Percentiles rank a stretch among this genome's conserved stretches.
phyloP scores from a whole-genome alignment of 2,888 invertebrate species.

The Congeria kusceri region DNA sequence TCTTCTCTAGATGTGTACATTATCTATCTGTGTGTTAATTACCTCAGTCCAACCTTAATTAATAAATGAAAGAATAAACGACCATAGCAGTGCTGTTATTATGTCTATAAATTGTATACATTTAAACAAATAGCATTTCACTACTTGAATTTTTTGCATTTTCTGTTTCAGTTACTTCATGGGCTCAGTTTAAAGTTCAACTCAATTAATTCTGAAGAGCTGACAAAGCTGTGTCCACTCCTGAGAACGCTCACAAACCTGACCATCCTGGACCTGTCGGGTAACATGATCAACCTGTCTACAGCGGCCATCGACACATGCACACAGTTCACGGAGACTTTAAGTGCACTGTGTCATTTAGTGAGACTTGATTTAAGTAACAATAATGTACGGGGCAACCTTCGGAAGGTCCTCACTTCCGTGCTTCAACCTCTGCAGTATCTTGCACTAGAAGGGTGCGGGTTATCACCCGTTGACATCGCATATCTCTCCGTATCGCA shows the following conservation, averaged over 20 bases:
- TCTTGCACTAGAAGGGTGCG: constrained; percentile 79
- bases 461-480: constrained; percentile 76
- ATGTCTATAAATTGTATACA: too few species aligned
- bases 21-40: too few species aligned
- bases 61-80: too few species aligned
- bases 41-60: too few species aligned
- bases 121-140: neutral
- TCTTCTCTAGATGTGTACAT: too few species aligned
- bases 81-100: too few species aligned
- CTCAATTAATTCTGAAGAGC: constrained; percentile 75
- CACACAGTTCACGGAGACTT: constrained; percentile 65
- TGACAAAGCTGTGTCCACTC: constrained; percentile 74
- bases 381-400: constrained; percentile 77
- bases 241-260: constrained; percentile 74
- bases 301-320: constrained; percentile 66
- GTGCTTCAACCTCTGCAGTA: constrained; percentile 74
- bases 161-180: constrained; percentile 73
- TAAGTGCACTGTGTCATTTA: constrained; percentile 70
- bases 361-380: constrained; percentile 81
- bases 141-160: neutral
- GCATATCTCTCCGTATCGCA: constrained; percentile 75
- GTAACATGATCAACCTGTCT: constrained; percentile 78
- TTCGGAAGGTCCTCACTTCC: constrained; percentile 70
- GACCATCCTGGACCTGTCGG: constrained; percentile 81
- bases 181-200: constrained; percentile 82